Conservation (phyloP, 2,113 vertebrate species). For the Halcyon malimbica region DNA sequence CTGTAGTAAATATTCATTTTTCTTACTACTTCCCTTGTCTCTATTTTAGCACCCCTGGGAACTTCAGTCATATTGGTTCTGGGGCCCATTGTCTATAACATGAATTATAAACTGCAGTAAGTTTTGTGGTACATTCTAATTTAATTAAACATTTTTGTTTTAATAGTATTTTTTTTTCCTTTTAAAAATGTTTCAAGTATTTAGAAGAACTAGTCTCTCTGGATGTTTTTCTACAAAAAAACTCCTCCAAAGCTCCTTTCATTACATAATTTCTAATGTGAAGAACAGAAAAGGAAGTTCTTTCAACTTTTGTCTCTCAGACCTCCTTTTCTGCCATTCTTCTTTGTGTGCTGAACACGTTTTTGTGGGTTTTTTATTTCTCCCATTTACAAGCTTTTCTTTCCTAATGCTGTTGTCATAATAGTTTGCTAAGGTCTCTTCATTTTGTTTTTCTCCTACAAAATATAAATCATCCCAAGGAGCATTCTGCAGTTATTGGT, state of each 20-base stretch:
- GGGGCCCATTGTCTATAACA: slow-evolving; percentile 36
- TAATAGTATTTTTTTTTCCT: slow-evolving; percentile 9
- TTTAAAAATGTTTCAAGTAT: neutral
- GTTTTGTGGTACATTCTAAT: slow-evolving; percentile 53
- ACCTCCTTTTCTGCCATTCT: neutral
- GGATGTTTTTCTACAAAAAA: neutral
- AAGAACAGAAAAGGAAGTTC: neutral
- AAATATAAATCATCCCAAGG: neutral
- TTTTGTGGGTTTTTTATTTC: neutral
- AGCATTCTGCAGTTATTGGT: neutral
- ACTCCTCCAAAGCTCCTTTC: neutral
- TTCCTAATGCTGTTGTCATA: neutral
- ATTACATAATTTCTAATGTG: neutral
- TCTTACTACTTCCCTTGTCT: neutral
- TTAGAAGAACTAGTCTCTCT: neutral
- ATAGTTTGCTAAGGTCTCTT: neutral
- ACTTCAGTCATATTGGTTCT: slow-evolving; percentile 41
- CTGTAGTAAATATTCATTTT: neutral
- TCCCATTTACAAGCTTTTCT: neutral
- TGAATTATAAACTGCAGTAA: slow-evolving; percentile 46
- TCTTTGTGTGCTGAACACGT: neutral
- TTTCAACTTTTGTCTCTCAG: neutral
- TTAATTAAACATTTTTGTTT: slow-evolving; percentile 49
- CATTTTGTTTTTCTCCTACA: neutral
- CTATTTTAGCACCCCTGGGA: slow-evolving; percentile 23